Evolutionary conservation across 1,140 invertebrate species (phyloP), one percentile per base, ranked within the genome.

Genomic region (Zaprionus ornatus): DNA sequence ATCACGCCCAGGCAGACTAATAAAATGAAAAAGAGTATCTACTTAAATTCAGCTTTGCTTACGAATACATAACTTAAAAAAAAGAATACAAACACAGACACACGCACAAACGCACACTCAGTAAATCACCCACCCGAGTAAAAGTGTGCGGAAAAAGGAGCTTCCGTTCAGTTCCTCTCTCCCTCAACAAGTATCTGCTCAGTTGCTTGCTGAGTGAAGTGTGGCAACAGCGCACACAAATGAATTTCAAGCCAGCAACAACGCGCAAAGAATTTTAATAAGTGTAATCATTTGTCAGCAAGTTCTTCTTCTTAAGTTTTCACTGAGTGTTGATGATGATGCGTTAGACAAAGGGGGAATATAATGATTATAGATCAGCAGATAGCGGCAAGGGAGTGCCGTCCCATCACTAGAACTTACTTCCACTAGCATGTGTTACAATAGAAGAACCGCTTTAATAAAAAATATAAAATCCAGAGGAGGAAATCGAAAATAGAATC

Each of bases 191-290:
- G 4, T 37, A 9, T 9, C 57, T n/a, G 37, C 13, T 27, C 48
- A 59, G 56, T 35, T 48, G 37, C 60, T 72, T 50, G 45, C 52
- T 57, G 65, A 25, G 63, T 80, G 83, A 86, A 86, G 25, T 74
- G 75, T 56, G 83, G 84, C 83, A 86, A 86, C 83, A 56, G 48
- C 77, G 80, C 83, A 13, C 61, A 61, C 35, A 70, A 77, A 71
- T 67, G 57, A 63, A 72, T 62, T 77, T 83, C 55, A 64, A 79
- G 75, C 61, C 68, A 42, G 23, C 42, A 37, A 52, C 70, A 72
- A 56, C 70, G 65, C 55, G 54, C 74, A 74, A 66, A 73, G 67
- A 81, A 68, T 81, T 77, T 70, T 63, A 86, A 83, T 80, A 74
- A 83, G 80, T 77, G 78, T 62, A 77, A 78, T 80, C 48, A 84